Evolutionary conservation across 2,113 vertebrate genomes (phyloP).

Genomic region (Excalfactoria chinensis): DNA sequence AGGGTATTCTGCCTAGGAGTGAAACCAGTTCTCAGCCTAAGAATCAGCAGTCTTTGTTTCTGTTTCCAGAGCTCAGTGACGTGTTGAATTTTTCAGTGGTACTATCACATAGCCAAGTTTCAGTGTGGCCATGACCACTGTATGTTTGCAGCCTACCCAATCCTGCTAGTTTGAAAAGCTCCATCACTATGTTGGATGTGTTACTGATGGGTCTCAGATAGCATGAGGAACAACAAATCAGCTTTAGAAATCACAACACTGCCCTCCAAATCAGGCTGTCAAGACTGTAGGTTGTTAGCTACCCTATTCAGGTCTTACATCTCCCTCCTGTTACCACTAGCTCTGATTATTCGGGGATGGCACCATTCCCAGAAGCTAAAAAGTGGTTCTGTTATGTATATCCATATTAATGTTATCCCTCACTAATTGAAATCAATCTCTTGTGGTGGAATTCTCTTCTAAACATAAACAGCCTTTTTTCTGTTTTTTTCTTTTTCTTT

Average conservation of each 20-base stretch:
- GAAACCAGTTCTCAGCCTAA: not conserved
- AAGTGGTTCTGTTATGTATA: constrained; percentile 19
- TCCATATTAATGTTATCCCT: constrained; percentile 3
- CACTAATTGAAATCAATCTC: constrained; percentile 13
- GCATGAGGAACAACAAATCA: not conserved
- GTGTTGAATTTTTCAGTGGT: not conserved
- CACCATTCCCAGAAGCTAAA: constrained; percentile 48
- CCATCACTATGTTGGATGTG: not conserved
- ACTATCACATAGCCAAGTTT: not conserved
- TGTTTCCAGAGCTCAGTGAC: not conserved
- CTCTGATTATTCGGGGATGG: not conserved
- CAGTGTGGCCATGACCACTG: not conserved
- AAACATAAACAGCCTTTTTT: not conserved
- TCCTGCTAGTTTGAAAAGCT: not conserved
- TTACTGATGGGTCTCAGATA: constrained; percentile 7
- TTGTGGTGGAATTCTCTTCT: not conserved
- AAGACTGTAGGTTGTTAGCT: not conserved
- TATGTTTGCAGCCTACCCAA: not conserved
- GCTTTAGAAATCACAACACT: constrained; percentile 21
- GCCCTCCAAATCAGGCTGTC: constrained; percentile 16
- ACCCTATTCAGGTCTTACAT: not conserved
- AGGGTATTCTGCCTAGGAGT: not conserved
- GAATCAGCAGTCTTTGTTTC: not conserved
- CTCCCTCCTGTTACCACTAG: not conserved
- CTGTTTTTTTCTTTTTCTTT: too few species aligned